Percentiles rank a stretch among this genome's conserved stretches.
phyloP scores from a whole-genome alignment of 2,888 invertebrate species.

The Heliothis peltigera region DNA sequence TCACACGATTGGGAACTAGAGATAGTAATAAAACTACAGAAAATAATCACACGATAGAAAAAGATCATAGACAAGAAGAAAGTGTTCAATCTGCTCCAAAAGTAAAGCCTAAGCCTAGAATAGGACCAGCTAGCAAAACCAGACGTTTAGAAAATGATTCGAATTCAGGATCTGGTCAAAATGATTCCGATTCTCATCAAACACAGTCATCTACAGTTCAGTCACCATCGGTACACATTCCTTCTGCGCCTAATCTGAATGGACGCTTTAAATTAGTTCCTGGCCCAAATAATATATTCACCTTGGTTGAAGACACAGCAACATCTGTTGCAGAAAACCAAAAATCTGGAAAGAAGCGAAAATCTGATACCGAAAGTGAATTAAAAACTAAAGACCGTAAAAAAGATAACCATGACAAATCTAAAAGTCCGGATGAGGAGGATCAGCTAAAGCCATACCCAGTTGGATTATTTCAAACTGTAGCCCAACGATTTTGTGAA shows the following conservation, averaged over 20 bases:
- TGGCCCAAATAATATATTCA: slow-evolving; percentile 84
- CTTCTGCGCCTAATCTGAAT: slow-evolving; percentile 74
- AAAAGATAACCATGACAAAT: slow-evolving; percentile 31
- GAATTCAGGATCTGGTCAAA: slow-evolving; percentile 36
- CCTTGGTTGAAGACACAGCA: slow-evolving; percentile 75
- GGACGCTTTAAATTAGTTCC: slow-evolving; percentile 81
- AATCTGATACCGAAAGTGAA: slow-evolving; percentile 35
- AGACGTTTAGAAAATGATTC: slow-evolving; percentile 59
- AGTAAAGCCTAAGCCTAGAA: slow-evolving; percentile 73
- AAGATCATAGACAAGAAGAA: slow-evolving; percentile 23
- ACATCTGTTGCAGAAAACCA: slow-evolving; percentile 30
- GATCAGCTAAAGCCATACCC: slow-evolving; percentile 78
- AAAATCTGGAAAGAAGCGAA: slow-evolving; percentile 51
- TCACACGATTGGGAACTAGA: slow-evolving; percentile 37
- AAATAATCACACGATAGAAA: neutral
- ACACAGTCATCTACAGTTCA: slow-evolving; percentile 41
- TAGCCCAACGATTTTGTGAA: slow-evolving; percentile 63
- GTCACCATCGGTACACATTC: slow-evolving; percentile 71
- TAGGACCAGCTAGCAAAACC: slow-evolving; percentile 83
- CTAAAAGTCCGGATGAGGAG: slow-evolving; percentile 59
- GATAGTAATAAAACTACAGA: slow-evolving; percentile 15
- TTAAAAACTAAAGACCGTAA: slow-evolving; percentile 33
- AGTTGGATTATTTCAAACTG: slow-evolving; percentile 82
- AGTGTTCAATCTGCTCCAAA: slow-evolving; percentile 26
- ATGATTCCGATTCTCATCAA: slow-evolving; percentile 23